Percentiles rank a stretch among this genome's conserved stretches.
These are phyloP conservation scores for Xiphorhynchus erythropygius DNA, from an alignment of 2,797 vertebrate genomes.

Conservation along the genomic window DNA sequence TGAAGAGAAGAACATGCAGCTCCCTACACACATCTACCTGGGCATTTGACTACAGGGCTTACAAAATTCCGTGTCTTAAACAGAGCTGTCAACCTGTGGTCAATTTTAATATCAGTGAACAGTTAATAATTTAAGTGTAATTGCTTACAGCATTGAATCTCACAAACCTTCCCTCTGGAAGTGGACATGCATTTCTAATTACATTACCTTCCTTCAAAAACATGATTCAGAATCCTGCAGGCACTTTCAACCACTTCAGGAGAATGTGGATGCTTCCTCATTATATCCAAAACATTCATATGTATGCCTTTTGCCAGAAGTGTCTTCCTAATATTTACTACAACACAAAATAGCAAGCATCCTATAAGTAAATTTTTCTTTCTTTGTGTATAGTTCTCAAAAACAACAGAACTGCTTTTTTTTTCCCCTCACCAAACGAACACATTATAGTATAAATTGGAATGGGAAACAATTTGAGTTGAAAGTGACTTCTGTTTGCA, in stretches of 20 bases:
- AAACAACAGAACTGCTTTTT: not conserved
- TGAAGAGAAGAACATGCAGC: not conserved
- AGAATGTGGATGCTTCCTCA: constrained; percentile 84
- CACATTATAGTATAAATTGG: not conserved
- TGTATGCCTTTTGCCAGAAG: constrained; percentile 91
- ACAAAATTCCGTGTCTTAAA: not conserved
- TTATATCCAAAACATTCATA: constrained; percentile 90
- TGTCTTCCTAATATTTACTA: constrained; percentile 84
- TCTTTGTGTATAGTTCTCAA: not conserved
- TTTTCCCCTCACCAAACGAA: not conserved
- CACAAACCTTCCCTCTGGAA: not conserved
- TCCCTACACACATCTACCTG: not conserved
- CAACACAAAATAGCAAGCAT: constrained; percentile 32
- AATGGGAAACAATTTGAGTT: not conserved
- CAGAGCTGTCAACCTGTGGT: not conserved
- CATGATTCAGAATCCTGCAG: constrained; percentile 85
- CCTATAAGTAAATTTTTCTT: not conserved
- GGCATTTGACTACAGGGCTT: not conserved
- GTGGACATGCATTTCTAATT: not conserved
- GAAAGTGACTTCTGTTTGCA: not conserved
- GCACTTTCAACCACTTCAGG: constrained; percentile 86
- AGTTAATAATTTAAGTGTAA: not conserved
- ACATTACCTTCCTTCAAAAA: constrained; percentile 89
- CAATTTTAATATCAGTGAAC: not conserved
- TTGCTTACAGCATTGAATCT: not conserved